Evolutionary conservation across 2,113 vertebrate genomes (phyloP), one percentile per base, ranked within the genome.

Genomic region (Maccullochella peelii): DNA sequence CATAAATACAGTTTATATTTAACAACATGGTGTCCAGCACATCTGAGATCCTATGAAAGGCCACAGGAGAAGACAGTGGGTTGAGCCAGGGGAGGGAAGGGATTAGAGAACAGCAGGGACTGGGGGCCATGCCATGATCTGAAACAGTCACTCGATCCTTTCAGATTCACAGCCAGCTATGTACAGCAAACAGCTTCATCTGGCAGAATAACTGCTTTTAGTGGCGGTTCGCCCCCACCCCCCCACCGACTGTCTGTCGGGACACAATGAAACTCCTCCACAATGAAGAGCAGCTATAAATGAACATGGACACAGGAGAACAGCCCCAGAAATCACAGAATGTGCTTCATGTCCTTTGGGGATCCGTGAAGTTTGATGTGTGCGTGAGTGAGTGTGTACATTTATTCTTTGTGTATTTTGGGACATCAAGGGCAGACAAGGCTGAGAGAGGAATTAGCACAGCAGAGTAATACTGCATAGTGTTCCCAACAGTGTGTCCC

Each of bases 241-340:
- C 66, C 5, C 36, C 86, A 57, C 79, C 66, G 93, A 85, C 91
- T 88, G 88, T 94, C 94, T 85, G 73, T 72, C 25, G 80, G 90
- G 89, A 91, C 82, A 69, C 74, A 89, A 87, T 93, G 92, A 85
- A 94, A 94, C 95, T 95, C 95, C 95, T 95, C 95, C 95, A 88
- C 94, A 87, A 94, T 95, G 94, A 95, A 94, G 93, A 96, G 95
- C 94, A 93, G 95, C 95, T 96, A 96, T 96, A 97, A 97, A 96
- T 93, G 95, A 94, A 95, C 90, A 96, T 90, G 94, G 94, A 94
- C 95, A 94, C 93, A 92, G 94, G 95, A 96, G 95, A 96, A 95
- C 94, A 96, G 96, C 94, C 93, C 93, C 94, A 94, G 94, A 95
- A 95, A 96, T 97, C 94, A 95, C 93, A 97, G 93, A 93, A 93